Conservation (phyloP, 1,140 invertebrate species). For the Drosophila sproati region DNA sequence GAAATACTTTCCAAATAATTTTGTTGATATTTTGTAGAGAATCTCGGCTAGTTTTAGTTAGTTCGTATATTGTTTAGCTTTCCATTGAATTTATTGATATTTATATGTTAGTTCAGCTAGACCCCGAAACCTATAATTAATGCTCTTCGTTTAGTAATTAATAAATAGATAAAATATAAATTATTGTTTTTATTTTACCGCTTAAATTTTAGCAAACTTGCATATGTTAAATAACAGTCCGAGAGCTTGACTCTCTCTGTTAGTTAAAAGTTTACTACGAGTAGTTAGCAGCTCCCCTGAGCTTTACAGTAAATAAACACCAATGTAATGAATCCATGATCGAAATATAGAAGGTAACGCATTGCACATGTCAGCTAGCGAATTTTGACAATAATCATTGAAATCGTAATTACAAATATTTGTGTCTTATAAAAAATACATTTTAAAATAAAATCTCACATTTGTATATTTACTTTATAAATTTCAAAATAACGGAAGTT, state of each 20-base stretch:
- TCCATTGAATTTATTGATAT: conserved; percentile 32
- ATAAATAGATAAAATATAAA: not conserved
- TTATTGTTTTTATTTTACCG: conserved; percentile 1
- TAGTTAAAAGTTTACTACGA: conserved; percentile 3
- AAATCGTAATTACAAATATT: not conserved
- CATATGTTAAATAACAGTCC: conserved; percentile 5
- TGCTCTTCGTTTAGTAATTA: conserved; percentile 1
- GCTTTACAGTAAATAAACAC: conserved; percentile 1
- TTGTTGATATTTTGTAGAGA: conserved; percentile 6
- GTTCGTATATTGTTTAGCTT: not conserved
- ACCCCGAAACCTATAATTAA: not conserved
- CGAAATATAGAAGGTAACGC: too few relatives aligned
- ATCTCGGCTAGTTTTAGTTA: conserved; percentile 13
- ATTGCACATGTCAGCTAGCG: too few relatives aligned
- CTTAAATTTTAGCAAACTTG: not conserved
- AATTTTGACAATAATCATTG: too few relatives aligned
- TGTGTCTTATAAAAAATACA: too few relatives aligned
- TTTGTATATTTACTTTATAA: too few relatives aligned
- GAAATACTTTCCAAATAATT: conserved; percentile 25
- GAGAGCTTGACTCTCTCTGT: not conserved
- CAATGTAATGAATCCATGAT: too few relatives aligned
- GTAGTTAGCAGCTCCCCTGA: conserved; percentile 24
- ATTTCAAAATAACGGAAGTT: too few relatives aligned
- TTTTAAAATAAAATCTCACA: too few relatives aligned
- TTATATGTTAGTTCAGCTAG: conserved; percentile 27